Evolutionary conservation across 2,113 vertebrate genomes (phyloP).

Genomic region (Dunckerocampus dactyliophorus): DNA sequence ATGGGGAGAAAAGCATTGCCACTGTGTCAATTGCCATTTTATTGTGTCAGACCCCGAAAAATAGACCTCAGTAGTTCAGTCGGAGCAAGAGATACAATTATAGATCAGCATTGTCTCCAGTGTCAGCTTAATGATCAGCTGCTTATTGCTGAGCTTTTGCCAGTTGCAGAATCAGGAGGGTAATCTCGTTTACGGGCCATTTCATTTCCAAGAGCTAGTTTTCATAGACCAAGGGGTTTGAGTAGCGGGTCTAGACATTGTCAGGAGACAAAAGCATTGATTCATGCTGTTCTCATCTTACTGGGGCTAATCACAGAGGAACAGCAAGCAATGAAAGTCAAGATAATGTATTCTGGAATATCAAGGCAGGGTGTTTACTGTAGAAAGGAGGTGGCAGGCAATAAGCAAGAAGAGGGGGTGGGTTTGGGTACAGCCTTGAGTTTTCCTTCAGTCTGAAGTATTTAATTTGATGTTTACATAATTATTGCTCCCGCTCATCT

Average conservation of each 20-base stretch:
- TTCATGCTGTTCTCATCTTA: constrained; percentile 41
- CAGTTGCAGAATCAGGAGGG: constrained; percentile 48
- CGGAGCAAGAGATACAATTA: constrained; percentile 43
- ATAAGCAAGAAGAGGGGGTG: neutral
- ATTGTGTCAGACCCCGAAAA: constrained; percentile 34
- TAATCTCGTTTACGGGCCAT: constrained; percentile 65
- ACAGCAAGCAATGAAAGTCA: constrained; percentile 14
- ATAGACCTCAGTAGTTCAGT: constrained; percentile 47
- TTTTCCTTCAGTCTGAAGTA: constrained; percentile 42
- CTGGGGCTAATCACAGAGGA: constrained; percentile 42
- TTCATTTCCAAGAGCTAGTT: constrained; percentile 51
- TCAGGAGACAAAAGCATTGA: constrained; percentile 46
- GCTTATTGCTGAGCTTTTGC: constrained; percentile 52
- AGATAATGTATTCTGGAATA: constrained; percentile 34
- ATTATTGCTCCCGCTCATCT: constrained; percentile 51
- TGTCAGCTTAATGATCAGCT: constrained; percentile 54
- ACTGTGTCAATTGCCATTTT: constrained; percentile 34
- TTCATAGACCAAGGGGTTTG: constrained; percentile 50
- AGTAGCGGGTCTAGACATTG: constrained; percentile 45
- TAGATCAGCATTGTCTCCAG: constrained; percentile 53
- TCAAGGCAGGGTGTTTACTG: constrained; percentile 11
- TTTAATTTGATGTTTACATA: constrained; percentile 61
- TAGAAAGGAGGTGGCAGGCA: constrained; percentile 7
- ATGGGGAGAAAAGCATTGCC: constrained; percentile 8
- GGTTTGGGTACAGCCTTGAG: constrained; percentile 29